phyloP scores from a whole-genome alignment of 2,797 vertebrate genomes.

The Propithecus perrieri region DNA sequence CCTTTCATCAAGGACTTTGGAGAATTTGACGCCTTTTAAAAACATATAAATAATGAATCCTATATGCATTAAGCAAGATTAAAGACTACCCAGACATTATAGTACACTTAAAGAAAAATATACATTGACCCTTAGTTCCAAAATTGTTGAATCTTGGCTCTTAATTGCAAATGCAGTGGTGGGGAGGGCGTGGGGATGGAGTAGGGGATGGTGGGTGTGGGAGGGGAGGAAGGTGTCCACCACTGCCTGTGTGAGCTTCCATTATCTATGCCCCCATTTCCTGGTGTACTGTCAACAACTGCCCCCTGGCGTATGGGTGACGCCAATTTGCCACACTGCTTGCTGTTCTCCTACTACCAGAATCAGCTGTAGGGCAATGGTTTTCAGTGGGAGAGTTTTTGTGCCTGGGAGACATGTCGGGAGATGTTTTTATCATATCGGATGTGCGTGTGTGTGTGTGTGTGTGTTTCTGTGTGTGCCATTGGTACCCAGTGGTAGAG shows the following conservation, averaged over 20 bases:
- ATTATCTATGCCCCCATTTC: not conserved
- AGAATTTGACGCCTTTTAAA: conserved; percentile 1
- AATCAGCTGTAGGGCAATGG: not conserved
- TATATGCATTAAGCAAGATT: not conserved
- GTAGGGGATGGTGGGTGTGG: not conserved
- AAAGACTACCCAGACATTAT: not conserved
- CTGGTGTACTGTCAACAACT: not conserved
- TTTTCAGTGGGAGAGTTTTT: not conserved
- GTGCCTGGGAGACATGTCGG: not conserved
- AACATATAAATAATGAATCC: not conserved
- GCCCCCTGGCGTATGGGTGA: not conserved
- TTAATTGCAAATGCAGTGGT: not conserved
- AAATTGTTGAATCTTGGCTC: not conserved
- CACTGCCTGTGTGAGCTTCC: not conserved
- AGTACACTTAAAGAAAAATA: not conserved
- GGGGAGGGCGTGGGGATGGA: not conserved
- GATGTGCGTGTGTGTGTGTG: not conserved
- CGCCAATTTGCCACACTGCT: not conserved
- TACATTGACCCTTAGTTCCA: not conserved
- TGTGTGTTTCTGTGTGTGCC: too few species aligned
- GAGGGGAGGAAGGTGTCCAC: not conserved
- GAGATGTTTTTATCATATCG: not conserved
- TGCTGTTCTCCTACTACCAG: not conserved
- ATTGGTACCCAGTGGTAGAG: not conserved
- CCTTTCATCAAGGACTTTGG: not conserved